Conservation (phyloP, 2,113 vertebrate genomes). For the Poeciliopsis retropinna region DNA sequence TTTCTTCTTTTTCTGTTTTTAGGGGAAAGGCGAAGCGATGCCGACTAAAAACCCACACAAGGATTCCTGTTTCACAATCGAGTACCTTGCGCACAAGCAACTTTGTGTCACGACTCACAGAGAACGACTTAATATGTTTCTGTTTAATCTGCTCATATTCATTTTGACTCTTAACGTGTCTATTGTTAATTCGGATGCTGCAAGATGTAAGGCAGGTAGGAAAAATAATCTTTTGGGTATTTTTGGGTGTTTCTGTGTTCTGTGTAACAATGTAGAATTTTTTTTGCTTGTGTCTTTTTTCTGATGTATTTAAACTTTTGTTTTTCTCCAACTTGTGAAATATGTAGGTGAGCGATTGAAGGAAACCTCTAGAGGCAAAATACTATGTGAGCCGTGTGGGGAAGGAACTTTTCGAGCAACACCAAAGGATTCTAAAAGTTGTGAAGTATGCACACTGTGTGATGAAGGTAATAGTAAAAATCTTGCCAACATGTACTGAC, state of each 20-base stretch:
- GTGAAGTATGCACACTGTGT: slow-evolving; percentile 34
- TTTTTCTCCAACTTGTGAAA: slow-evolving; percentile 13
- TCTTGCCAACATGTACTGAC: neutral
- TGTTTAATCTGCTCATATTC: slow-evolving; percentile 18
- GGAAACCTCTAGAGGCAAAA: rapidly evolving
- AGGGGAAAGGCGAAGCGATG: no score
- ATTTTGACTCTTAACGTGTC: slow-evolving; percentile 26
- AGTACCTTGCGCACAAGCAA: neutral
- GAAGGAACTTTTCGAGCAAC: neutral
- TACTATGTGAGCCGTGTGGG: neutral
- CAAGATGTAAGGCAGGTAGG: slow-evolving; percentile 51
- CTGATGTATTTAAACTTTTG: neutral
- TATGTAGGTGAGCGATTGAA: slow-evolving; percentile 29
- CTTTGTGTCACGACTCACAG: no score
- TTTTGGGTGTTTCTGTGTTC: no score
- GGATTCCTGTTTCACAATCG: neutral
- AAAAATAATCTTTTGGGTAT: slow-evolving; percentile 9
- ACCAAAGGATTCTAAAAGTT: rapidly evolving
- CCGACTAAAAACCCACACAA: neutral
- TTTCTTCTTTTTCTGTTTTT: neutral
- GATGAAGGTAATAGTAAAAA: slow-evolving; percentile 1
- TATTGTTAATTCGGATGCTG: neutral
- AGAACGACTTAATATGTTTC: slow-evolving; percentile 33
- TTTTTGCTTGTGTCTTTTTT: neutral
- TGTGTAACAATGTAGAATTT: neutral